These are phyloP conservation scores for Ichneumon xanthorius DNA, from an alignment of 2,888 invertebrate genomes.

Conservation along the genomic window DNA sequence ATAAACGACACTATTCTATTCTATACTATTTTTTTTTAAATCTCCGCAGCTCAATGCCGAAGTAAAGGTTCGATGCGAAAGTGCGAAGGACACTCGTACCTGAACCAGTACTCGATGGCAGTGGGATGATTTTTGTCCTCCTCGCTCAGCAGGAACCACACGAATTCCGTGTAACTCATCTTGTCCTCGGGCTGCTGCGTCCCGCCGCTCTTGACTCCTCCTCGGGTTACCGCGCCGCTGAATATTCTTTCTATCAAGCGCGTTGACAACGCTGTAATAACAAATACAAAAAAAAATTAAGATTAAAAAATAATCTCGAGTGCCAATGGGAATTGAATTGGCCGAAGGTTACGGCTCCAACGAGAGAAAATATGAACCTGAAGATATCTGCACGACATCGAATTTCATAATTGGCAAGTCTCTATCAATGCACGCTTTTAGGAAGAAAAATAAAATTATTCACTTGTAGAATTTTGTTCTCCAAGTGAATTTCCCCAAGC, in stretches of 20 bases:
- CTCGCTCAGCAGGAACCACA: slow-evolving; percentile 99
- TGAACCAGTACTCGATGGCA: slow-evolving; percentile 97
- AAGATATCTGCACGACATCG: too few relatives aligned
- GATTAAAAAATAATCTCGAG: background rate
- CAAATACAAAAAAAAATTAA: background rate
- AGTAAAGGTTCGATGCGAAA: slow-evolving; percentile 13
- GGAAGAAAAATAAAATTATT: too few relatives aligned
- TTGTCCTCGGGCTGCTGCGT: slow-evolving; percentile 87
- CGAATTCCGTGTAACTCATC: slow-evolving; percentile 99
- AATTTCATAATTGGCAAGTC: too few relatives aligned
- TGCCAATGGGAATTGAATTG: background rate
- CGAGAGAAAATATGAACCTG: background rate
- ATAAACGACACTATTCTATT: too few relatives aligned
- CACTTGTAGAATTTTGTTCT: too few relatives aligned
- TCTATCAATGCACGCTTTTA: too few relatives aligned
- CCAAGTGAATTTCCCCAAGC: too few relatives aligned
- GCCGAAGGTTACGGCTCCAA: background rate
- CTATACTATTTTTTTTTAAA: too few relatives aligned
- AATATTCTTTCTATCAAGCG: slow-evolving; percentile 99
- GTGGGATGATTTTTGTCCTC: slow-evolving; percentile 99
- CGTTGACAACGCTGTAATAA: slow-evolving; percentile 94
- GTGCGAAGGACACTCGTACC: slow-evolving; percentile 84
- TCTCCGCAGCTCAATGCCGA: too few relatives aligned
- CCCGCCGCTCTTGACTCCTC: slow-evolving; percentile 85
- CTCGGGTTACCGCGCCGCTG: slow-evolving; percentile 97